These are phyloP conservation scores for Limnephilus auricula DNA, from an alignment of 2,888 invertebrate species.

Conservation along the genomic window DNA sequence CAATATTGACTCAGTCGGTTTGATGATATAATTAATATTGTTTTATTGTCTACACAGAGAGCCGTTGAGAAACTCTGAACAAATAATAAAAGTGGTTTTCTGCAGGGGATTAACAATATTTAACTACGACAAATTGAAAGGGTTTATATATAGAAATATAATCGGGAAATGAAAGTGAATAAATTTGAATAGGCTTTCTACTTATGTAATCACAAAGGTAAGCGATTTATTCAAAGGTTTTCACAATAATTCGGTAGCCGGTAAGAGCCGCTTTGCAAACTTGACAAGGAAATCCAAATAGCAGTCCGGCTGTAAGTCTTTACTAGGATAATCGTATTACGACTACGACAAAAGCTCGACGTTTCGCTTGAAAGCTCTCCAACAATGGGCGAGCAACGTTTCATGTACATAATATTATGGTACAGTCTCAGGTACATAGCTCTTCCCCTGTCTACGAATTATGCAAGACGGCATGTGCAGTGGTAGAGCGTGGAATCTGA, in stretches of 20 bases:
- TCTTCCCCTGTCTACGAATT: constrained; percentile 13
- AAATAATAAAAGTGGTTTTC: background rate
- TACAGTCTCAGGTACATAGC: constrained; percentile 37
- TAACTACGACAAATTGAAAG: background rate
- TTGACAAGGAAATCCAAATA: constrained; percentile 50
- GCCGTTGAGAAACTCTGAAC: background rate
- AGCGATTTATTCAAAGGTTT: constrained; percentile 36
- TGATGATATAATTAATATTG: background rate
- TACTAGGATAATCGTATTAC: constrained; percentile 64
- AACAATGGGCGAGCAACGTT: constrained; percentile 55
- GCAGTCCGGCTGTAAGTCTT: constrained; percentile 58
- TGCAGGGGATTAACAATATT: background rate
- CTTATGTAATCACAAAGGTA: background rate
- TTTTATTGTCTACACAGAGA: background rate
- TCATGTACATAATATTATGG: constrained; percentile 25
- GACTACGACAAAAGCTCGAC: constrained; percentile 62
- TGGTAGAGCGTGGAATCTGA: background rate
- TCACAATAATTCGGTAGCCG: background rate
- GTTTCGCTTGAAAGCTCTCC: constrained; percentile 60
- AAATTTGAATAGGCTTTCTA: background rate
- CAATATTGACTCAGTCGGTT: background rate
- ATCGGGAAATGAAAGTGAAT: background rate
- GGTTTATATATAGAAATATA: background rate
- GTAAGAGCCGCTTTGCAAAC: constrained; percentile 39
- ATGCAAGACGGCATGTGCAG: background rate